A percentile compares a stretch with the other conserved stretches of the same genome.
phyloP scores from a whole-genome alignment of 1,140 invertebrate species.

The Drosophila bifasciata region DNA sequence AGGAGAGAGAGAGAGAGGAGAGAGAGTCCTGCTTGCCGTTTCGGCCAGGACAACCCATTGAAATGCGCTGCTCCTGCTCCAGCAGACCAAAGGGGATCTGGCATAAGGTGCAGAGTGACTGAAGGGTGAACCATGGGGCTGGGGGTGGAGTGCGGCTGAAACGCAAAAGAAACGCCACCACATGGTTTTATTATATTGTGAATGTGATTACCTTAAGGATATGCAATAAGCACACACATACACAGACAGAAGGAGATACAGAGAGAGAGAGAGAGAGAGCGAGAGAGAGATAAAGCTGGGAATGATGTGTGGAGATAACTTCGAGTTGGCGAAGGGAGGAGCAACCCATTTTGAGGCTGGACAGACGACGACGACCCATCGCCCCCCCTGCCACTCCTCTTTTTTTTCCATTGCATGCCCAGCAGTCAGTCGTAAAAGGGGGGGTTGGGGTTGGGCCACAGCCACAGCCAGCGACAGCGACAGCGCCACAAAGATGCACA shows the following conservation, averaged over 20 bases:
- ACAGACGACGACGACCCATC: conserved; percentile 55
- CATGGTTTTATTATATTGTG: conserved; percentile 83
- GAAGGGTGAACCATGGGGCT: conserved; percentile 16
- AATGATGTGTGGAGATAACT: conserved; percentile 49
- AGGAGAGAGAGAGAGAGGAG: too few relatives aligned
- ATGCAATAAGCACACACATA: conserved; percentile 76
- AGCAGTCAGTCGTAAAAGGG: conserved; percentile 40
- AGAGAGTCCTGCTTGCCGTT: background rate
- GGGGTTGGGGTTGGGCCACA: conserved; percentile 14
- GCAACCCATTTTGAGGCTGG: conserved; percentile 54
- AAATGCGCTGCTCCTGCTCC: conserved; percentile 7
- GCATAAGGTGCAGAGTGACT: conserved; percentile 1
- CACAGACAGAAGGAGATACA: conserved; percentile 18
- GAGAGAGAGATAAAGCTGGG: conserved; percentile 19
- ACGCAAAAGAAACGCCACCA: conserved; percentile 72
- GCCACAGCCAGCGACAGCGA: conserved; percentile 41
- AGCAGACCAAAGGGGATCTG: background rate
- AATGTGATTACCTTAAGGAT: conserved; percentile 83
- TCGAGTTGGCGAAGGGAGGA: conserved; percentile 27
- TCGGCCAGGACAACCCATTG: conserved; percentile 19
- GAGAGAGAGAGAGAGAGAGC: conserved; percentile 8
- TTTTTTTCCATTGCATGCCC: conserved; percentile 34
- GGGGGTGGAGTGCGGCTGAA: conserved; percentile 30
- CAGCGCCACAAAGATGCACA: conserved; percentile 53
- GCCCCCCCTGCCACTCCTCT: conserved; percentile 15